Evolutionary conservation across 2,797 vertebrate species (phyloP), one percentile per base, ranked within the genome.

Genomic region (Pipistrellus pygmaeus): DNA sequence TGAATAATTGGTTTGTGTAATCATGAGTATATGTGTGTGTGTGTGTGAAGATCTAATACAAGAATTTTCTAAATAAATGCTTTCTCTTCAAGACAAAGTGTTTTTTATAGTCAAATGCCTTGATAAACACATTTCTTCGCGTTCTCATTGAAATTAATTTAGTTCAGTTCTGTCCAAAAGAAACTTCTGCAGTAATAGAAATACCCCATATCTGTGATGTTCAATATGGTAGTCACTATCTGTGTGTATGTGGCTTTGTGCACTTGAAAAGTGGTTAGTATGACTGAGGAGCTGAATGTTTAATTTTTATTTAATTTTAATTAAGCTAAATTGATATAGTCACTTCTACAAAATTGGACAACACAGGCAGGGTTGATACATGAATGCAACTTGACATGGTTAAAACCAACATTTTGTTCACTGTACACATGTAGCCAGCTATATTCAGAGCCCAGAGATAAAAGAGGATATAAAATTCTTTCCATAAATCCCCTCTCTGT

Each of bases 361-460:
- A 62, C 25, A 88, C 8, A 75, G 46, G 20, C 64, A 4, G 21
- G 69, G 14, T 46, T 94, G 18, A 81, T 83, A 51, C 27, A 55
- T 72, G 13, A 88, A 69, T 82, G 46, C 7, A 94, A 18, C 3
- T 80, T 75, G 21, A 85, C 27, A 64, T 90, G 20, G 64, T 85
- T 89, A 81, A 93, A 92, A 72, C 11, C 8, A 82, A 11, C 55
- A 72, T 88, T 85, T 90, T 78, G 18, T 91, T 87, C 17, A 46
- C 0, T 44, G 2, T 66, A 2, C 66, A 21, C 2, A 2, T 44
- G n/a, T 86, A 78, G 46, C 27, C 55, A 48, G 57, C n/a, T 80
- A 53, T 75, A 18, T 90, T 78, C 3, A 55, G 23, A 41, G 20
- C 76, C 15, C 20, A 76, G 32, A 86, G 17, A 25, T 92, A 21